Conservation (phyloP, 2,888 invertebrate genomes). For the Onthophagus sagittarius region DNA sequence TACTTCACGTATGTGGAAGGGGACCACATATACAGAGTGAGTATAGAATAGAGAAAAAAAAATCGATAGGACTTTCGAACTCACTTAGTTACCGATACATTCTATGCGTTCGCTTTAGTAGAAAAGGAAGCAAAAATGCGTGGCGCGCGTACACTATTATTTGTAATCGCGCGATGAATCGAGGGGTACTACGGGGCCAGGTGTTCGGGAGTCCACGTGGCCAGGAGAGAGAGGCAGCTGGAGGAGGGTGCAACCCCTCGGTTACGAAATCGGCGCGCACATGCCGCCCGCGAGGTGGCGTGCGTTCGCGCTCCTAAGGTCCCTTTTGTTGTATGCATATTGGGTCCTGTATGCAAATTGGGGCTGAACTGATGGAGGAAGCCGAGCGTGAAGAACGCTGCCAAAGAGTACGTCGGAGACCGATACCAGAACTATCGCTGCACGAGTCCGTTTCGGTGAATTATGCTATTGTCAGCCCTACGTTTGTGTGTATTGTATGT, state of each 20-base stretch:
- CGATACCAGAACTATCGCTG: slow-evolving; percentile 14
- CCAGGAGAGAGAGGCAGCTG: slow-evolving; percentile 36
- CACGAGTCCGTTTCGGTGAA: neutral
- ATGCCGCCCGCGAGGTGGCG: slow-evolving; percentile 36
- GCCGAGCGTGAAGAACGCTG: slow-evolving; percentile 5
- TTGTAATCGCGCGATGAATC: slow-evolving; percentile 31
- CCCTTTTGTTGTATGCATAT: neutral
- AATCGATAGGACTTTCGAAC: neutral
- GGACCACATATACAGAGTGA: neutral
- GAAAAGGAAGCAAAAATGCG: neutral
- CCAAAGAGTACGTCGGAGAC: neutral
- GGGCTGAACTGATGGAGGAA: neutral
- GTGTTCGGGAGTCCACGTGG: slow-evolving; percentile 36
- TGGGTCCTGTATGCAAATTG: slow-evolving; percentile 31
- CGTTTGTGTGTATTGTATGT: neutral
- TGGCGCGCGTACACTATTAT: slow-evolving; percentile 22
- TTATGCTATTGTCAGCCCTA: neutral
- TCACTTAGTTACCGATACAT: neutral
- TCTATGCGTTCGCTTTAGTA: neutral
- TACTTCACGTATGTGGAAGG: neutral
- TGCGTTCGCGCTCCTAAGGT: slow-evolving; percentile 23
- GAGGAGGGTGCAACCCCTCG: slow-evolving; percentile 40
- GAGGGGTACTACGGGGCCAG: slow-evolving; percentile 30
- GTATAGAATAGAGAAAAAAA: neutral
- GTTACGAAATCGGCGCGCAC: slow-evolving; percentile 38